Base-by-base conservation (phyloP, 2,797 vertebrate species). In the Sardinella longiceps region DNA sequence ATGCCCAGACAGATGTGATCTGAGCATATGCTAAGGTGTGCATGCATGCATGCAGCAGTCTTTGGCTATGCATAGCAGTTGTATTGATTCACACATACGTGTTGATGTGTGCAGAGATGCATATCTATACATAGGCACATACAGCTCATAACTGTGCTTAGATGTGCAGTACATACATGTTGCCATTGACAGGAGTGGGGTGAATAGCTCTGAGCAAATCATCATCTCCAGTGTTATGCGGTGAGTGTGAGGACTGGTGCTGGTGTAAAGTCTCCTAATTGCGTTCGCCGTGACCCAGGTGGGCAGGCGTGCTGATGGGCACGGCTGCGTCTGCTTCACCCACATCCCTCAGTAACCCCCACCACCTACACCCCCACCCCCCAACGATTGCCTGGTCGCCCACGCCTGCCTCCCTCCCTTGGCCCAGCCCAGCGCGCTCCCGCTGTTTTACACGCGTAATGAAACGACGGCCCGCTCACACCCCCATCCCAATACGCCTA, bases 391-490 rank as follows among this genome's bases (percentile, higher is more conserved):
- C 70, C 28, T 39, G 37, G 45, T 39, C 39, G 37, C 56, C 45
- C 66, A 81, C 80, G 56, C 84, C 45, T 80, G 56, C 70, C 51
- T 82, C 80, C 66, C 43, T 43, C 80, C 80, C 60, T 5, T 12
- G 10, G 25, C 60, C 28, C 2, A 6, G 23, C 56, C 70, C 70
- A 18, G 46, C 15, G 86, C 90, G 84, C 89, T 91, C 87, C 50
- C 46, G 45, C 87, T 94, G 92, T 93, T 93, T 91, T 92, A 92
- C 93, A 93, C 91, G 90, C 85, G 84, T 93, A 94, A 94, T 94
- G 92, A 93, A 93, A 93, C 80, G 91, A 88, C 89, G 85, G 88
- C 90, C 33, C 89, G 85, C 82, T 82, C 87, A 33, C 91, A 90
- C 89, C 82, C 86, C 90, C 90, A 88, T 77, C 92, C 90, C 91